Percentiles rank a stretch among this genome's conserved stretches.
These are phyloP conservation scores for Actinernus sp. DNA, from an alignment of 92 coral and sea anemone species.

Conservation along the genomic window DNA sequence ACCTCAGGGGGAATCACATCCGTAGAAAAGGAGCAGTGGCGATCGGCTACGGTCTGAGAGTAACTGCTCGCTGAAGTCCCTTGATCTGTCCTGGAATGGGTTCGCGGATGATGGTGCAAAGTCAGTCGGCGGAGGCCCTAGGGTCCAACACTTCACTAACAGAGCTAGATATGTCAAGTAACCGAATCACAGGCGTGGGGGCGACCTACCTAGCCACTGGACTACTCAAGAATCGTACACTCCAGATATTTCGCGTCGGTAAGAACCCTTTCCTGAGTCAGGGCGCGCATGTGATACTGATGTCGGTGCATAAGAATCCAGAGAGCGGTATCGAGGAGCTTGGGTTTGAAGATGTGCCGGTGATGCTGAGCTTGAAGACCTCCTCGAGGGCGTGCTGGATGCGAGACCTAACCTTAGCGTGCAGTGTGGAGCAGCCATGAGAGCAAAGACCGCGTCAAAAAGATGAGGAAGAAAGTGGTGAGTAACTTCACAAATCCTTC, in stretches of 20 bases:
- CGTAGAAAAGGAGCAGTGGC: conserved; percentile 90
- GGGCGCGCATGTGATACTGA: conserved; percentile 75
- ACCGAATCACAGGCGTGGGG: conserved; percentile 77
- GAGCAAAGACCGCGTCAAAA: conserved; percentile 85
- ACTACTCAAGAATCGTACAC: conserved; percentile 66
- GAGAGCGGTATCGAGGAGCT: conserved; percentile 85
- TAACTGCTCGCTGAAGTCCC: conserved; percentile 82
- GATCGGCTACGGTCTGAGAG: conserved; percentile 74
- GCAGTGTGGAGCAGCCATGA: conserved; percentile 89
- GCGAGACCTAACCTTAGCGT: conserved; percentile 75
- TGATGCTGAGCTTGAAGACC: conserved; percentile 80
- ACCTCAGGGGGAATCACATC: conserved; percentile 91
- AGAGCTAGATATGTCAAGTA: conserved; percentile 86
- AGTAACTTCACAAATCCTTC: conserved; percentile 28
- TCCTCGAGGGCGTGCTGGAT: conserved; percentile 76
- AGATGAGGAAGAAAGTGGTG: conserved; percentile 86
- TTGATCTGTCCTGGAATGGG: conserved; percentile 96
- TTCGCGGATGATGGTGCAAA: conserved; percentile 95
- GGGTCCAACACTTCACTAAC: conserved; percentile 67
- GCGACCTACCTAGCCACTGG: conserved; percentile 76
- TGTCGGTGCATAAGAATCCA: conserved; percentile 68
- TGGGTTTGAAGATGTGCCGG: conserved; percentile 88
- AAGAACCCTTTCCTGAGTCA: conserved; percentile 82
- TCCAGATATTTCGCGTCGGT: conserved; percentile 75
- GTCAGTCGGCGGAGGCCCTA: conserved; percentile 81